Base-by-base conservation (phyloP, 2,113 vertebrate species). In the Eleginops maclovinus region DNA sequence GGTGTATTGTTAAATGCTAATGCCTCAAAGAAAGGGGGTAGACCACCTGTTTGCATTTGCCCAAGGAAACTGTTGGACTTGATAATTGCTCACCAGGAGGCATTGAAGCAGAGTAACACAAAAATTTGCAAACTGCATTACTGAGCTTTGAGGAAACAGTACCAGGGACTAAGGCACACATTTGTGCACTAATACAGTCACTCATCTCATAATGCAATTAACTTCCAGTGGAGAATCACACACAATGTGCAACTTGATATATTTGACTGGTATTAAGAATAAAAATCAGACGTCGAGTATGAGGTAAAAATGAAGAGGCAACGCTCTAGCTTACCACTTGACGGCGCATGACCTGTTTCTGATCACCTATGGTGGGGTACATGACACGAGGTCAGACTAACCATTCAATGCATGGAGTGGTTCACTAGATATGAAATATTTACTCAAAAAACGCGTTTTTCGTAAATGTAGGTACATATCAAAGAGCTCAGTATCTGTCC, bases 31-130 rank as follows among this genome's bases (percentile, higher is more conserved):
- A 75, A 61, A 81, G 71, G 74, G 81, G 82, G 74, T 9, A 62
- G 85, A 86, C 89, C 92, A 92, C 92, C 91, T 93, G 92, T 94
- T 91, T 93, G 90, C 91, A 92, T 94, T 92, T 89, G 87, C 85
- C 71, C 70, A 79, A 65, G 64, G 69, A 92, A 93, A 91, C 91
- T 83, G 87, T 92, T 92, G 92, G 91, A 95, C 93, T 94, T 95
- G 95, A 94, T 96, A 96, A 97, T 96, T 95, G 93, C 93, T 93
- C 84, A 88, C 89, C 89, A 86, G 82, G 93, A 91, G 91, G 83
- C 63, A 88, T 41, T 55, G 81, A 92, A 92, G 72, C 78, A 15
- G 53, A 65, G 72, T 78, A 72, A 72, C 26, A 54, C 9, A 26
- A 28, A 47, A 59, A 40, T n/a, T 6, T 26, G 56, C 17, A 46